Evolutionary conservation across 1,140 invertebrate genomes (phyloP).

Genomic region (Dysdera silvatica): DNA sequence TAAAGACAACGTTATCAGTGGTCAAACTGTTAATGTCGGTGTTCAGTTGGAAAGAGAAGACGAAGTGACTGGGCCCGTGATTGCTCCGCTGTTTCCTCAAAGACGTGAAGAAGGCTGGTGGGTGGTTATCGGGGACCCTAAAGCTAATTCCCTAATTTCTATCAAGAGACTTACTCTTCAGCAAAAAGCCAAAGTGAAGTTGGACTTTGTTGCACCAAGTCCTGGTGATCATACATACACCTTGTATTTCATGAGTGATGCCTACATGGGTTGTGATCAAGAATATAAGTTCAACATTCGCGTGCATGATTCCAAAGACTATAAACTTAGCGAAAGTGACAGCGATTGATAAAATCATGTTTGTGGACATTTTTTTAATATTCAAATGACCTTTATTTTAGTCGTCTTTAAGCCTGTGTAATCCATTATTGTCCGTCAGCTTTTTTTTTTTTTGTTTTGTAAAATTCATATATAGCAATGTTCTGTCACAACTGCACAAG

Average conservation of each 20-base stretch:
- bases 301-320: conserved; percentile 47
- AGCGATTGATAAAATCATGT: too few relatives aligned
- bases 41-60: conserved; percentile 93
- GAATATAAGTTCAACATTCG: conserved; percentile 82
- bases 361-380: too few relatives aligned
- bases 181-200: conserved; percentile 84
- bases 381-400: too few relatives aligned
- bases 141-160: conserved; percentile 84
- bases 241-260: conserved; percentile 97
- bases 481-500: too few relatives aligned
- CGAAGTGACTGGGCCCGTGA: conserved; percentile 90
- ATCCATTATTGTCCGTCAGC: too few relatives aligned
- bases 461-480: too few relatives aligned
- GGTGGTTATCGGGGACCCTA: conserved; percentile 96
- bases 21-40: conserved; percentile 73
- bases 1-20: conserved; percentile 67
- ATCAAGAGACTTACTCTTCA: conserved; percentile 92
- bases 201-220: conserved; percentile 89
- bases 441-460: too few relatives aligned
- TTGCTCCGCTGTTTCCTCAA: conserved; percentile 96
- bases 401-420: too few relatives aligned
- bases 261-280: conserved; percentile 96
- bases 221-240: conserved; percentile 77
- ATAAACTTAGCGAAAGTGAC: conserved; percentile 12
- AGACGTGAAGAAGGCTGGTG: conserved; percentile 99